Conservation (phyloP, 2,888 invertebrate species). For the Phaonia tiefii region DNA sequence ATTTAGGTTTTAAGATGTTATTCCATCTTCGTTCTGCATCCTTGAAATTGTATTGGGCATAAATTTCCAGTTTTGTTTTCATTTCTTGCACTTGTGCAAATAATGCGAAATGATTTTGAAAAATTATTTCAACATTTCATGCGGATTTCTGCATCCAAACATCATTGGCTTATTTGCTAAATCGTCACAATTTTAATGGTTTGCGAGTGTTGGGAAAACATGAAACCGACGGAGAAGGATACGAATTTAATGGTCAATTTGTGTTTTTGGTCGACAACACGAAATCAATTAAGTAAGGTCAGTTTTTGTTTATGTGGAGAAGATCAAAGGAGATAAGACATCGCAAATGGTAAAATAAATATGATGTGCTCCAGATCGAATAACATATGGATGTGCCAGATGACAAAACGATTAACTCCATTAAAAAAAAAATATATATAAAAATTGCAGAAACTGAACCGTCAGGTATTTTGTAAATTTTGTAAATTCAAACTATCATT, state of each 20-base stretch:
- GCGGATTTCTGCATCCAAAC: neutral
- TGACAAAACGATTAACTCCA: too few relatives aligned
- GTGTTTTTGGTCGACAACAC: neutral
- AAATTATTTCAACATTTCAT: conserved; percentile 44
- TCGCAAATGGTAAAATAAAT: too few relatives aligned
- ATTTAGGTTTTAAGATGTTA: conserved; percentile 8
- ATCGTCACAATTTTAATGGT: conserved; percentile 32
- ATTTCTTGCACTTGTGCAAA: conserved; percentile 54
- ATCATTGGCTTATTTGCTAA: conserved; percentile 27
- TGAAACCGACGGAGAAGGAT: conserved; percentile 21
- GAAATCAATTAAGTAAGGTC: conserved; percentile 10
- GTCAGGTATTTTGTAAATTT: too few relatives aligned
- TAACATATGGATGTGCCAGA: too few relatives aligned
- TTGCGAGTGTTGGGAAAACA: neutral
- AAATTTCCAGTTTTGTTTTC: conserved; percentile 40
- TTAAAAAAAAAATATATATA: too few relatives aligned
- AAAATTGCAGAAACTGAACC: too few relatives aligned
- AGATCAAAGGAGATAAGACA: too few relatives aligned
- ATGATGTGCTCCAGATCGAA: too few relatives aligned
- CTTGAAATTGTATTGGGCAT: conserved; percentile 54
- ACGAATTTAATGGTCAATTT: conserved; percentile 29
- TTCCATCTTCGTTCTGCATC: conserved; percentile 29
- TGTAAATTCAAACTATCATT: too few relatives aligned
- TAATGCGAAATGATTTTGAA: conserved; percentile 57
- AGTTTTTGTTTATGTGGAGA: neutral